Base-by-base conservation (phyloP, 1,140 invertebrate species). In the Scaptomyza graminum region DNA sequence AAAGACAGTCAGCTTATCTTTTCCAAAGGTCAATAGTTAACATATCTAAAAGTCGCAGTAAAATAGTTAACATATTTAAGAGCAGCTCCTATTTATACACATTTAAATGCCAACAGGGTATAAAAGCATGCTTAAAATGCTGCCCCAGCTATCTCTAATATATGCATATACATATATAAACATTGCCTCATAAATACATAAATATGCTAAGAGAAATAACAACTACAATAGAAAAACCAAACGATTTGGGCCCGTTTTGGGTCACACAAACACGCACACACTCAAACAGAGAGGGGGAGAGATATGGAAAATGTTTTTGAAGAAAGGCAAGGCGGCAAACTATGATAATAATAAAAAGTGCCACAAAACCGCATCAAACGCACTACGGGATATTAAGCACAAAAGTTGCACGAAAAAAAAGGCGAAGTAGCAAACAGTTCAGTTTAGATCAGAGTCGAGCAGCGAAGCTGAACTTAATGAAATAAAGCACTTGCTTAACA, bases 341-440 rank as follows among this genome's bases (percentile, higher is more conserved):
- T 85, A 84, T 34, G 31, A 34, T 84, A 84, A 84, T 41, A 41
- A 41, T 84, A 84, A 85, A 85, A 79, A 74, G 76, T 60, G 52
- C 69, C 67, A 34, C 75, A 67, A 80, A 81, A 80, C 77, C 81
- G 76, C 79, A 75, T 34, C 63, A 73, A 83, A 75, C 79, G 68
- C 81, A 85, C 81, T 69, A 78, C 81, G 76, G 81, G 81, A 85
- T 85, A 85, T 85, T 85, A 85, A 85, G 81, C 81, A 85, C 81
- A 74, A 76, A 81, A 80, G 81, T 85, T 74, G 69, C 46, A 43
- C 57, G 52, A 57, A 84, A 83, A 87, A 83, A 31, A 7, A 5
- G 28, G 28, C 5, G 28, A 7, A 31, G 28, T 3, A 31, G 28
- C 0, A 6, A 31, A 31, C 28, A 41, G 49, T 37, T 41, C 55